Evolutionary conservation across 2,113 vertebrate species (phyloP), one percentile per base, ranked within the genome.

Genomic region (Coptodon bakossiorum): DNA sequence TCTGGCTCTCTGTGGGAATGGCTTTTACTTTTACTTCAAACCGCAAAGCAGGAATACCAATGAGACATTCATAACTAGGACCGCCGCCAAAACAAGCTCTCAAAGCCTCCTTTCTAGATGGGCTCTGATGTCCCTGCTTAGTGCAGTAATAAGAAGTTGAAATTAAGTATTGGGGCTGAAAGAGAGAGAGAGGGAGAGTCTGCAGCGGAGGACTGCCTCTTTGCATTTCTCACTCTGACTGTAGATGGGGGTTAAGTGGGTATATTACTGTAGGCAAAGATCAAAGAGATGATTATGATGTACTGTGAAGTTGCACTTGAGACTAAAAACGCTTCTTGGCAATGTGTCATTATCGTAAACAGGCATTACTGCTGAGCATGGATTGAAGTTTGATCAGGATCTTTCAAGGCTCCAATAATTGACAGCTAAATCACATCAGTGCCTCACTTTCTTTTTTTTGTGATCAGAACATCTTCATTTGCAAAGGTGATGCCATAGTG

Each of bases 61-160:
- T 92, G 85, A 93, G 90, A 81, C 53, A 86, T 85, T 86, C 43
- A 88, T 81, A 91, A 94, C 84, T 34, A 73, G 76, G 83, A 85
- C 80, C 1, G 12, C 76, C 34, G 82, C 85, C 90, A 89, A 91
- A 91, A 91, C 54, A 85, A 83, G 82, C 83, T 88, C 66, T 93
- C 90, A 88, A 80, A 85, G 57, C 83, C 84, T 85, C 59, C 50
- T 56, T 82, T 73, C 52, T 66, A 84, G 83, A 91, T 81, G 57
- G 66, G 57, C 86, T 92, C 81, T 83, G 83, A 92, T 83, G 82
- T 90, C 85, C 54, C 78, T 53, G 88, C 88, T 84, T 78, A 80
- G 57, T 22, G 43, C 31, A 3, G 78, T 36, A 92, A 89, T 89
- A 92, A 93, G 85, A 86, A 86, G 82, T 84, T 71, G 86, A 81